Base-by-base conservation (phyloP, 2,113 vertebrate species). In the Tachysurus fulvidraco region DNA sequence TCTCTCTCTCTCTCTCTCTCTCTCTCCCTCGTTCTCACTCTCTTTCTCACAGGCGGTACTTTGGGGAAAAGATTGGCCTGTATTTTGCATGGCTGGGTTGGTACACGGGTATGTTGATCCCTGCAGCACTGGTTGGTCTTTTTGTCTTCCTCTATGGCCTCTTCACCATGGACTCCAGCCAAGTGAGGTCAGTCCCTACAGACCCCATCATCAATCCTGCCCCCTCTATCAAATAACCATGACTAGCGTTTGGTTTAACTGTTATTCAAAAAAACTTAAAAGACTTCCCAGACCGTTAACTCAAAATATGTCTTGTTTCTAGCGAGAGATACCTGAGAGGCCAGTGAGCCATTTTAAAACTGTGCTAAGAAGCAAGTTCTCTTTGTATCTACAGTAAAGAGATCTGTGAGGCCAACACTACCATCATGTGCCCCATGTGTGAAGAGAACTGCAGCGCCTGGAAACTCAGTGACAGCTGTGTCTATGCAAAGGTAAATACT, bases 1-100 rank as follows among this genome's bases (percentile, higher is more conserved):
- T 36, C 36, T 36, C 36, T 36, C 36, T 78, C 28, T 83, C 19
- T 55, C 1, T 76, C 2, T 88, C 52, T 44, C 19, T 69, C 46
- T 81, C 10, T 73, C 4, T 44, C 19, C 81, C 73, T 79, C n/a
- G n/a, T n/a, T n/a, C 30, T 82, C 36, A 87, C 46, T 86, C 69
- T 50, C 14, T 71, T 16, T 73, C 17, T 80, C 13, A 41, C 9
- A 99, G 98, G 92, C 92, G 98, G 28, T 99, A 99, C 92, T 99
- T 99, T 90, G 98, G 98, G 83, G 98, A 99, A 94, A 99, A 99
- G 92, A 99, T 99, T 7, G 98, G 98, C 11, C 94, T 99, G 17
- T 99, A 99, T 92, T 99, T 99, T 92, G 98, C 98, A 0, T 99
- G 98, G 98, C 84, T 99, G 91, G 98, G 98, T 23, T 99, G 98